Base-by-base conservation (phyloP, 2,888 invertebrate genomes). In the Odontothrips loti region DNA sequence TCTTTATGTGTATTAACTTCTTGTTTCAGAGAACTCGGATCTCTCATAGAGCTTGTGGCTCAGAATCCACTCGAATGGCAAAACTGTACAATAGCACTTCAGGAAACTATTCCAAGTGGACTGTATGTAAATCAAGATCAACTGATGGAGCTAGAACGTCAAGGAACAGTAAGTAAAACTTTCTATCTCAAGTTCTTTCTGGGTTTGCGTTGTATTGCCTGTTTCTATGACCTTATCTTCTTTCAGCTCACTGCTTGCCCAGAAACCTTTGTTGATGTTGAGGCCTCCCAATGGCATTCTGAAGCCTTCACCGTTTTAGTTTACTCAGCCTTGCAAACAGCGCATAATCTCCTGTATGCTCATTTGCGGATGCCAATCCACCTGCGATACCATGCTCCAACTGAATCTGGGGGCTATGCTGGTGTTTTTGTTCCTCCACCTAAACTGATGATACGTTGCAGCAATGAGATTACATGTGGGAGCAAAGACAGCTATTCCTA, bases 51-150 rank as follows among this genome's bases (percentile, higher is more conserved):
- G 85, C 86, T 88, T 68, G 83, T 84, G 23, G 84, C 85, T 83
- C 83, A 83, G 43, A 79, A 82, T 63, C 81, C 83, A n/a, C 84
- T 84, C 48, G 82, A 84, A 47, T 82, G 83, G 79, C 83, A 85
- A 15, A 84, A 85, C 23, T 88, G 88, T 84, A 84, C 84, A 80
- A 81, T 88, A 47, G 85, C 85, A 20, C 83, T 89, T 34, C 84
- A 85, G 81, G 85, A 88, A 80, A 85, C 86, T 51, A 84, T 88
- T 79, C 86, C 87, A 4, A 83, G 84, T 79, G 88, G 87, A 47
- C 86, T 88, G 83, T 89, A 86, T 85, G 87, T 89, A 4, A 88
- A 88, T 85, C 87, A 88, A 12, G 89, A 89, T 85, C 87, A 89
- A 84, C 84, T 88, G 20, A 86, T 86, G 47, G 88, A 89, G 81